Conservation (phyloP, 2,888 invertebrate genomes). For the Villa cingulata region DNA sequence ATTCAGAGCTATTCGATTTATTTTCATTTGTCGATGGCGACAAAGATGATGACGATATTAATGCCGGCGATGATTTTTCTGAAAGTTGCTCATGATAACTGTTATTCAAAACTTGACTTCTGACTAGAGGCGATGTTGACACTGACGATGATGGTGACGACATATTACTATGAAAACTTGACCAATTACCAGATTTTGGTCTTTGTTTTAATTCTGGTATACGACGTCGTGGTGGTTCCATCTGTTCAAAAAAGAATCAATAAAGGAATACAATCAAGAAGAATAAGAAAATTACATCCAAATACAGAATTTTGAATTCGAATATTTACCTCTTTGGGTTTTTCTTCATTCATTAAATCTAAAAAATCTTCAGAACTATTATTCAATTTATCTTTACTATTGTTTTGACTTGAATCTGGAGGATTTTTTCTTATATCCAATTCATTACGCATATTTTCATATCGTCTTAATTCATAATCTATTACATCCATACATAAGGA, state of each 20-base stretch:
- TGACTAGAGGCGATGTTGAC: slow-evolving; percentile 38
- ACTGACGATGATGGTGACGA: slow-evolving; percentile 11
- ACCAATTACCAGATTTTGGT: slow-evolving; percentile 64
- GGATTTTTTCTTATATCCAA: slow-evolving; percentile 43
- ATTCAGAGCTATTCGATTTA: slow-evolving; percentile 33
- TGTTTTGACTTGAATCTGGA: slow-evolving; percentile 25
- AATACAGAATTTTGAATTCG: too few species aligned
- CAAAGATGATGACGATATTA: slow-evolving; percentile 18
- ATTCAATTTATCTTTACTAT: slow-evolving; percentile 31
- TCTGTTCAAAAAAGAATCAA: slow-evolving; percentile 24
- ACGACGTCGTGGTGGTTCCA: slow-evolving; percentile 52
- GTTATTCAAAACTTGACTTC: slow-evolving; percentile 47
- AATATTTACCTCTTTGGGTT: slow-evolving; percentile 34
- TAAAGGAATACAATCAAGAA: too few species aligned
- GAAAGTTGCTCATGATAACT: slow-evolving; percentile 55
- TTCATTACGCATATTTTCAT: slow-evolving; percentile 81
- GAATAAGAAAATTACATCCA: too few species aligned
- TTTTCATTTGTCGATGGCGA: slow-evolving; percentile 24
- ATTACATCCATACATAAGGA: slow-evolving; percentile 94
- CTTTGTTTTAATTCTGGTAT: slow-evolving; percentile 60
- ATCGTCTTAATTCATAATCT: slow-evolving; percentile 85
- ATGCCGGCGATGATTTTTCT: slow-evolving; percentile 23
- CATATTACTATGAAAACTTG: slow-evolving; percentile 37
- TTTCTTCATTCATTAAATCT: slow-evolving; percentile 37
- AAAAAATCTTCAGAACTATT: slow-evolving; percentile 31